A percentile compares a stretch with the other conserved stretches of the same genome.
Evolutionary conservation across 2,113 vertebrate species (phyloP).

Genomic region (Sceloporus tristichus): DNA sequence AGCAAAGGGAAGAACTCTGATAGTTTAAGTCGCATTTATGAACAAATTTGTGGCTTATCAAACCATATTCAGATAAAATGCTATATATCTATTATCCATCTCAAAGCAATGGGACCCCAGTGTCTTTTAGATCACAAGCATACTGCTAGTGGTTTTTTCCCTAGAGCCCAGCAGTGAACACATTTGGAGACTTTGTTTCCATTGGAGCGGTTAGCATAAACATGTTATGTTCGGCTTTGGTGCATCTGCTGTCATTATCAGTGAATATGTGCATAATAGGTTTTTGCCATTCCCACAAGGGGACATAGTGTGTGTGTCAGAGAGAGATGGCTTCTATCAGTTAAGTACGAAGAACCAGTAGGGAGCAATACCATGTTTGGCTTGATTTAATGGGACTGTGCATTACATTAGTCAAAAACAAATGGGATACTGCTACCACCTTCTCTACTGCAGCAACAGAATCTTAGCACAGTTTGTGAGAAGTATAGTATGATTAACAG

Average conservation of each 20-base stretch:
- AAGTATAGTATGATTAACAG: not conserved
- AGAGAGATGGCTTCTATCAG: not conserved
- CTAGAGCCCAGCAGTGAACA: not conserved
- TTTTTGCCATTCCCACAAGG: not conserved
- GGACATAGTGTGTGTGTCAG: not conserved
- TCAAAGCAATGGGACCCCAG: conserved; percentile 22
- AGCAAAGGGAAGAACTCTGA: conserved; percentile 25
- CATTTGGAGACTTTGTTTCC: not conserved
- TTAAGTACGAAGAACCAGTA: not conserved
- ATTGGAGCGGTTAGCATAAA: not conserved
- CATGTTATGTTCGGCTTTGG: not conserved
- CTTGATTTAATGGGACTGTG: not conserved
- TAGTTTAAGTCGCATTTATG: conserved; percentile 30
- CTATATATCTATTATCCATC: not conserved
- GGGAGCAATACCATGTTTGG: not conserved
- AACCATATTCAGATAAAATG: conserved; percentile 26
- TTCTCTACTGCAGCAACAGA: not conserved
- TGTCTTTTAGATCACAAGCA: not conserved
- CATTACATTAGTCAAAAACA: not conserved
- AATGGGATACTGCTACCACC: not conserved
- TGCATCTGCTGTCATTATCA: not conserved
- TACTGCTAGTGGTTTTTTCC: not conserved
- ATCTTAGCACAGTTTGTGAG: not conserved
- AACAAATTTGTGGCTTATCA: conserved; percentile 34
- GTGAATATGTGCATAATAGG: not conserved